Evolutionary conservation across 2,113 vertebrate genomes (phyloP), one percentile per base, ranked within the genome.

Genomic region (Cavia aperea): DNA sequence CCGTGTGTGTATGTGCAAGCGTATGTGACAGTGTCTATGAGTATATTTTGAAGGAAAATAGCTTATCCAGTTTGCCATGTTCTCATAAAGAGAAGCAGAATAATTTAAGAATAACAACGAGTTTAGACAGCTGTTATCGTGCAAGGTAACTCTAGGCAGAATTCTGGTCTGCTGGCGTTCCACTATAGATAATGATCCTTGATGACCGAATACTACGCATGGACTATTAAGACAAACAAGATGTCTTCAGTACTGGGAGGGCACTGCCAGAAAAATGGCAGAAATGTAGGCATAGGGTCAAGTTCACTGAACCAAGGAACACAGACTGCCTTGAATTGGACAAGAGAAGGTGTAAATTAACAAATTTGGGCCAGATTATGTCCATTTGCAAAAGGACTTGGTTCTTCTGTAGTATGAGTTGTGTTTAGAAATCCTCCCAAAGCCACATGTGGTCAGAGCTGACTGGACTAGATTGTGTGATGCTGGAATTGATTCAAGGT

Each of bases 81-180:
- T 77, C n/a, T 84, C 49, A 92, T 36, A 90, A 87, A 85, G 26
- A 81, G 62, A 92, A 88, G 12, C 92, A 36, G 77, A 81, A 68
- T 54, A 6, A 54, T 29, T 65, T 23, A 68, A 29, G 8, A 90
- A 58, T 8, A 5, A 92, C 75, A 77, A 31, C n/a, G 81, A 78
- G n/a, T 88, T 19, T 51, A 31, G 39, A 75, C 12, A 54, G 23
- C 84, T 78, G 51, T 66, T 75, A 81, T 82, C 51, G 70, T 13
- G 33, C 60, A 78, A n/a, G 15, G 90, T 51, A 78, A 60, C 46
- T 21, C 8, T 51, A 89, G 51, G 23, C 31, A 70, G 54, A 89
- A 81, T 73, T 68, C 43, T 65, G 31, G n/a, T 15, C 58, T 91
- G 70, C n/a, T 63, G 77, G 19, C 46, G 72, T 77, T 70, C 63